These are phyloP conservation scores for Drosophila nigricruria DNA, from an alignment of 2,888 invertebrate genomes.

Conservation along the genomic window DNA sequence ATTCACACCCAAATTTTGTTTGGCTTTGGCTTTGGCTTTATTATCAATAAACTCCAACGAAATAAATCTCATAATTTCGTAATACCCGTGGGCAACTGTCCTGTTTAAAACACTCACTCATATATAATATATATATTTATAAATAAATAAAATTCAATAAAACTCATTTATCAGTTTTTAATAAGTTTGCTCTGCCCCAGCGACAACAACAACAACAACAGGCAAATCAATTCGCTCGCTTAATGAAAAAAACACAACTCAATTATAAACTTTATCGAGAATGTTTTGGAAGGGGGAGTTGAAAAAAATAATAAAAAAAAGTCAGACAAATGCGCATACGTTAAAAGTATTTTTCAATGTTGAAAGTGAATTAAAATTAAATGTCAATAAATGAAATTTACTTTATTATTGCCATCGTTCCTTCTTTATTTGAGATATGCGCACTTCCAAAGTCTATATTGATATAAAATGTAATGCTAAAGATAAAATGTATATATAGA, in stretches of 20 bases:
- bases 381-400: conserved; percentile 72
- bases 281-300: conserved; percentile 7
- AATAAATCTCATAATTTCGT: conserved; percentile 25
- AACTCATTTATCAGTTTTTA: conserved; percentile 75
- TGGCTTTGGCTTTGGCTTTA: conserved; percentile 10
- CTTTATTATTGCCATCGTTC: conserved; percentile 61
- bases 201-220: conserved; percentile 38
- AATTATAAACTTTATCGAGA: conserved; percentile 75
- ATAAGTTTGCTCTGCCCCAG: conserved; percentile 68
- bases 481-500: conserved; percentile 19
- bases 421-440: conserved; percentile 5
- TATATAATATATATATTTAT: conserved; percentile 21
- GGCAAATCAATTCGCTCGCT: conserved; percentile 78
- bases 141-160: conserved; percentile 48
- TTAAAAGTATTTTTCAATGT: conserved; percentile 67
- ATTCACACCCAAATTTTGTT: conserved; percentile 23
- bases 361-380: conserved; percentile 71
- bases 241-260: conserved; percentile 79
- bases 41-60: conserved; percentile 28
- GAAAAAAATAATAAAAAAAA: not conserved
- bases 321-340: conserved; percentile 28
- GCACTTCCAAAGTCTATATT: conserved; percentile 28
- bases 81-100: conserved; percentile 10
- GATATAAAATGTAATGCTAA: conserved; percentile 19
- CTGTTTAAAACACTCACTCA: conserved; percentile 2